Base-by-base conservation (phyloP, 2,797 vertebrate species). In the Phyllotis vaccarum region DNA sequence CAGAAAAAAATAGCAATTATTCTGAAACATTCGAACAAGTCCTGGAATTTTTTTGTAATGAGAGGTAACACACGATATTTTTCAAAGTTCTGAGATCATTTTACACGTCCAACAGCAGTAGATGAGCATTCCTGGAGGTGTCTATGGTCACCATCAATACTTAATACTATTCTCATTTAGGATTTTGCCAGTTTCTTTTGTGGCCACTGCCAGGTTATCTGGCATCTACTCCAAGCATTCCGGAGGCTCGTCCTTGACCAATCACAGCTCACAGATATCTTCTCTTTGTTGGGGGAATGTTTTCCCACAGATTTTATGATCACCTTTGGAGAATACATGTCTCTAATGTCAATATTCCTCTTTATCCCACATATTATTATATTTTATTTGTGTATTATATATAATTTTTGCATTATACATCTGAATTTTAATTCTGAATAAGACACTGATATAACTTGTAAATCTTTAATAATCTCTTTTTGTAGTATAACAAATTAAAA, bases 361-460 rank as follows among this genome's bases (percentile, higher is more conserved):
- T n/a, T 56, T 66, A 74, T 17, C 86, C 31, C 64, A 34, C 66
- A 81, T 66, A 64, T 24, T 58, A 92, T 56, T 37, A 80, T 56
- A 37, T 56, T 34, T 52, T 29, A 22, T n/a, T 56, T 56, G 14
- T 80, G 3, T 37, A 60, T n/a, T 34, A 46, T 68, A 70, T 70
- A 52, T 92, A 52, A 68, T 60, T 89, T 92, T 82, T 68, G 10
- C 52, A 72, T 78, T 85, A n/a, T n/a, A n/a, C n/a, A n/a, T n/a
- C n/a, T n/a, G n/a, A n/a, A n/a, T n/a, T n/a, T n/a, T n/a, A n/a
- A n/a, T n/a, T n/a, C n/a, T n/a, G n/a, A n/a, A n/a, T n/a, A n/a
- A n/a, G n/a, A n/a, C n/a, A n/a, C n/a, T n/a, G n/a, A n/a, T n/a
- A n/a, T n/a, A n/a, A n/a, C n/a, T n/a, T n/a, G n/a, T n/a, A n/a